Conservation (phyloP, 2,113 vertebrate genomes). For the Cettia cetti region DNA sequence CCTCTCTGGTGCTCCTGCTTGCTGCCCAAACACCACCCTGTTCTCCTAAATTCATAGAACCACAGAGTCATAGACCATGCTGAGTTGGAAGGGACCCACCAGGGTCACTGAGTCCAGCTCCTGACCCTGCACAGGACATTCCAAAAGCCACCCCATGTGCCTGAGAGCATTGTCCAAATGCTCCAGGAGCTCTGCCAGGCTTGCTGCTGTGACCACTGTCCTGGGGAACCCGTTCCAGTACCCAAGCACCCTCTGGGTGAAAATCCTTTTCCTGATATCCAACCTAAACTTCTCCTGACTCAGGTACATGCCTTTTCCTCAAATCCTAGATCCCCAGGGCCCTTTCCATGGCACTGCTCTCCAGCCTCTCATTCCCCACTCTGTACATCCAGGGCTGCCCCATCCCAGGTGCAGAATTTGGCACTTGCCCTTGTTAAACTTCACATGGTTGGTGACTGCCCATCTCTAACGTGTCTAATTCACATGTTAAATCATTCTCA, state of each 20-base stretch:
- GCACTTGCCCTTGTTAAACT: fast-evolving
- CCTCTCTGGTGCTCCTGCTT: neutral
- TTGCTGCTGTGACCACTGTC: neutral
- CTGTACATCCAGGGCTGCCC: neutral
- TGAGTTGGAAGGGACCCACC: neutral
- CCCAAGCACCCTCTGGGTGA: neutral
- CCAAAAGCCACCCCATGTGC: neutral
- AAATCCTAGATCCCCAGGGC: neutral
- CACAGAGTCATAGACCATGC: fast-evolving
- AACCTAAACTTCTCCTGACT: fast-evolving
- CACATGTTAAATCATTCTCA: neutral
- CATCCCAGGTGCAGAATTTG: fast-evolving
- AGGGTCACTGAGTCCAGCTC: fast-evolving
- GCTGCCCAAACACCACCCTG: neutral
- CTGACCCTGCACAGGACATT: neutral
- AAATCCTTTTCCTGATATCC: neutral
- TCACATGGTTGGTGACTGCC: fast-evolving
- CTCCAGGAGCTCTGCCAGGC: neutral
- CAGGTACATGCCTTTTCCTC: neutral
- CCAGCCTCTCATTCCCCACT: neutral
- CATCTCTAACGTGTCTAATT: neutral
- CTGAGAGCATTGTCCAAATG: fast-evolving
- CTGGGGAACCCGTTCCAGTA: neutral
- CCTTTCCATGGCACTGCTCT: neutral
- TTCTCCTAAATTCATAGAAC: neutral